phyloP scores from a whole-genome alignment of 2,113 vertebrate species.

The Urocynchramus pylzowi region DNA sequence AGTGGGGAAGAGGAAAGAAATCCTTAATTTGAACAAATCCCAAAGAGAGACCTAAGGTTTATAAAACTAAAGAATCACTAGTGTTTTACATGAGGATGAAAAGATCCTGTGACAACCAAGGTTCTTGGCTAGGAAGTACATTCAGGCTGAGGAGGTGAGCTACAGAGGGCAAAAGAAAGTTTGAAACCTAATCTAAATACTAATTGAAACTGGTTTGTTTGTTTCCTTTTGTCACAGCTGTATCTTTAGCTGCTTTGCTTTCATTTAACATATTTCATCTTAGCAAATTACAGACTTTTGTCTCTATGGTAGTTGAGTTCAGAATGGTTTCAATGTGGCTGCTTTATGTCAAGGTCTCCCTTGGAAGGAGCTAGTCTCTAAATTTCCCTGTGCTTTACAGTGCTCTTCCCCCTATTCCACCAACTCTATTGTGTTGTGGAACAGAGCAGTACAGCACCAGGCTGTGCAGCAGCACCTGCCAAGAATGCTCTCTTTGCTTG shows the following conservation, averaged over 20 bases:
- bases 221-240: neutral
- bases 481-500: neutral
- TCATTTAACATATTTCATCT: neutral
- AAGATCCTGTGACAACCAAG: neutral
- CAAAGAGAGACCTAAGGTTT: neutral
- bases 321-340: neutral
- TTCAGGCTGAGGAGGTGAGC: neutral
- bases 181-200: neutral
- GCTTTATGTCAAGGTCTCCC: neutral
- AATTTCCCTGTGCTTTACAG: neutral
- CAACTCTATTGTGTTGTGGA: neutral
- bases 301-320: neutral
- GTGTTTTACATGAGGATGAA: neutral
- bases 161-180: neutral
- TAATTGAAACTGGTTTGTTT: neutral
- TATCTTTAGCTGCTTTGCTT: neutral
- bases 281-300: neutral
- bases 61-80: neutral
- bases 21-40: neutral
- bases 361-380: neutral
- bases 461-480: neutral
- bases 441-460: rapidly evolving
- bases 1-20: neutral
- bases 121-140: neutral
- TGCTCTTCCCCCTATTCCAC: neutral